These are phyloP conservation scores for Mormyrus hasselquistii DNA, from an alignment of 2,797 vertebrate species.

Conservation along the genomic window DNA sequence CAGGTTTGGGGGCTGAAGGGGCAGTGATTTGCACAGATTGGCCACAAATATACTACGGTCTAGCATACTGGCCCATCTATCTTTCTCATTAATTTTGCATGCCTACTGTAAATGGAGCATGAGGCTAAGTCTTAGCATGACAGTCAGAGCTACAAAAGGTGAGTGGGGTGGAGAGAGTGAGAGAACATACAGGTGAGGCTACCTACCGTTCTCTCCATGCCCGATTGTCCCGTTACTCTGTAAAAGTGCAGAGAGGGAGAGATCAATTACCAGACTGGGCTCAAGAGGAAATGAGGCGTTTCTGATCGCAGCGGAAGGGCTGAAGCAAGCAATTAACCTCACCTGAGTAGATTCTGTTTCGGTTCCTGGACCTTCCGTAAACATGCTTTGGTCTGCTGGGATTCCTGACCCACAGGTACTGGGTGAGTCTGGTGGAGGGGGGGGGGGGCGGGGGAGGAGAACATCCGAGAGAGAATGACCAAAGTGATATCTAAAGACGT, in stretches of 20 bases:
- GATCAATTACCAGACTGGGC: not conserved
- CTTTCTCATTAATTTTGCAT: not conserved
- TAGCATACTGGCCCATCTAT: not conserved
- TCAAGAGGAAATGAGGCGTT: not conserved
- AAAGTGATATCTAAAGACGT: not conserved
- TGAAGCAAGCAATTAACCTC: slow-evolving; percentile 50
- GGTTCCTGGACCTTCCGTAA: slow-evolving; percentile 33
- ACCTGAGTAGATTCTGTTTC: slow-evolving; percentile 21
- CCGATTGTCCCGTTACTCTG: slow-evolving; percentile 7
- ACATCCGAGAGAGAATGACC: not conserved
- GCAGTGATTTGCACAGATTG: not conserved
- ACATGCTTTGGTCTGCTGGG: slow-evolving; percentile 59
- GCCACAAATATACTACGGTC: not conserved
- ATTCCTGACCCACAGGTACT: slow-evolving; percentile 40
- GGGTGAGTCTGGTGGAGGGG: slow-evolving; percentile 41
- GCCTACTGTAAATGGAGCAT: not conserved
- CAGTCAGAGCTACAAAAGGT: not conserved
- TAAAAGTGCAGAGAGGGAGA: not conserved
- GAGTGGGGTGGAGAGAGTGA: not conserved
- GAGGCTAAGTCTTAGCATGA: not conserved
- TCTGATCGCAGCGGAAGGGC: not conserved
- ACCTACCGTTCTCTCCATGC: slow-evolving; percentile 58
- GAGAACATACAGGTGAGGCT: not conserved
- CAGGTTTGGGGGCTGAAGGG: not conserved
- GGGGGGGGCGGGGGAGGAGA: not conserved